Evolutionary conservation across 2,797 vertebrate species (phyloP).

Genomic region (Phylloscopus collybita): DNA sequence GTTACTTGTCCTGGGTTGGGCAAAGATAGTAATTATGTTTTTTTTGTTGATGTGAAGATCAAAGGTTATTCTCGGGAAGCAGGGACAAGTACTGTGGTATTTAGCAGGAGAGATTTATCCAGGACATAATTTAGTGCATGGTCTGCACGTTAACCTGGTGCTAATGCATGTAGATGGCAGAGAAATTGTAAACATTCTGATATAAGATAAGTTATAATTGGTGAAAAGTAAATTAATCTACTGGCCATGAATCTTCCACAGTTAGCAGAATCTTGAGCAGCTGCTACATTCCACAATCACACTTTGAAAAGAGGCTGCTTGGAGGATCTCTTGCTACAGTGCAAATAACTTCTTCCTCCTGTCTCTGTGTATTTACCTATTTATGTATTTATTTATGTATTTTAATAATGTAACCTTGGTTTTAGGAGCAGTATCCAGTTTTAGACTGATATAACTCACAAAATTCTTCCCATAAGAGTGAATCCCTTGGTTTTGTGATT

Average conservation of each 20-base stretch:
- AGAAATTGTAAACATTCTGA: slow-evolving; percentile 75
- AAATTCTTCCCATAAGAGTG: not conserved
- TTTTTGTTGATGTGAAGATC: slow-evolving; percentile 75
- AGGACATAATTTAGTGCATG: slow-evolving; percentile 65
- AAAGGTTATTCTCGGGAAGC: slow-evolving; percentile 79
- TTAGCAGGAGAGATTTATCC: slow-evolving; percentile 73
- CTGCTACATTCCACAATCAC: slow-evolving; percentile 48
- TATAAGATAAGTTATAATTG: slow-evolving; percentile 76
- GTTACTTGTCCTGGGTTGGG: slow-evolving; percentile 63
- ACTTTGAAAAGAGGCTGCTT: slow-evolving; percentile 51
- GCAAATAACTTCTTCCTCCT: slow-evolving; percentile 25
- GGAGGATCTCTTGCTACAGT: not conserved
- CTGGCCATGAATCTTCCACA: slow-evolving; percentile 64
- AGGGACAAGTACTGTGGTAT: slow-evolving; percentile 65
- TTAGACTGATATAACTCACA: not conserved
- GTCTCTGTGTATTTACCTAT: not conserved
- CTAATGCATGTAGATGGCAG: slow-evolving; percentile 74
- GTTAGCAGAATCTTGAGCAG: slow-evolving; percentile 51
- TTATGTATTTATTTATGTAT: not conserved
- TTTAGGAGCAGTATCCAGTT: not conserved
- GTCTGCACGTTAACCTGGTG: slow-evolving; percentile 75
- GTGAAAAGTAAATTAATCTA: slow-evolving; percentile 74
- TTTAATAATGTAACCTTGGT: not conserved
- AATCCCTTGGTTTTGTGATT: not conserved
- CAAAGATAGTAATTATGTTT: slow-evolving; percentile 80